A percentile compares a stretch with the other conserved stretches of the same genome.
phyloP scores from a whole-genome alignment of 1,140 invertebrate genomes.

The Monochamus saltuarius region DNA sequence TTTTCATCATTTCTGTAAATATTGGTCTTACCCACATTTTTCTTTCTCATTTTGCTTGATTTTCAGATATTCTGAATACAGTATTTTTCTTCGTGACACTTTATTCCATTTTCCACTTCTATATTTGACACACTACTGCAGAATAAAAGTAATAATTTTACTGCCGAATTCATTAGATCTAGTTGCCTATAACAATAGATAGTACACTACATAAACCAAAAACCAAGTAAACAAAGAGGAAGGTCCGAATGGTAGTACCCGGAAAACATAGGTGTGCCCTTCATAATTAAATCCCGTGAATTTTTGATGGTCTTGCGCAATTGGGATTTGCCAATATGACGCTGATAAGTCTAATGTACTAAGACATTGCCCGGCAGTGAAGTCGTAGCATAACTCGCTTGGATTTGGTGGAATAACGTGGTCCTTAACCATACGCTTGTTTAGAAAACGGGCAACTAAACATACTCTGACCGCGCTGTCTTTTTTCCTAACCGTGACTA shows the following conservation, averaged over 20 bases:
- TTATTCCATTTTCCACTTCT: no score
- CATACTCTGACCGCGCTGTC: slow-evolving; percentile 32
- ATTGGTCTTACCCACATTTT: no score
- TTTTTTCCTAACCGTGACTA: slow-evolving; percentile 26
- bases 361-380: neutral
- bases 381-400: slow-evolving; percentile 10
- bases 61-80: no score
- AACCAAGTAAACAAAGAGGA: no score
- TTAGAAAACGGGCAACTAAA: slow-evolving; percentile 38
- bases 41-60: no score
- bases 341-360: slow-evolving; percentile 10
- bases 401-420: slow-evolving; percentile 31
- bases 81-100: no score
- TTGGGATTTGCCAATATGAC: slow-evolving; percentile 23
- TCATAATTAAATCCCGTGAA: slow-evolving; percentile 17
- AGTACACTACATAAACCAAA: no score
- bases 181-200: no score
- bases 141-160: no score
- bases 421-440: slow-evolving; percentile 32
- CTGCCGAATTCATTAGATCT: no score
- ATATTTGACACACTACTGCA: no score
- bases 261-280: slow-evolving; percentile 14
- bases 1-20: no score
- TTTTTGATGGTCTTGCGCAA: slow-evolving; percentile 16
- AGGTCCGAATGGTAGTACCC: slow-evolving; percentile 13